Evolutionary conservation across 1,140 invertebrate species (phyloP).

Genomic region (Calliopsis andreniformis): DNA sequence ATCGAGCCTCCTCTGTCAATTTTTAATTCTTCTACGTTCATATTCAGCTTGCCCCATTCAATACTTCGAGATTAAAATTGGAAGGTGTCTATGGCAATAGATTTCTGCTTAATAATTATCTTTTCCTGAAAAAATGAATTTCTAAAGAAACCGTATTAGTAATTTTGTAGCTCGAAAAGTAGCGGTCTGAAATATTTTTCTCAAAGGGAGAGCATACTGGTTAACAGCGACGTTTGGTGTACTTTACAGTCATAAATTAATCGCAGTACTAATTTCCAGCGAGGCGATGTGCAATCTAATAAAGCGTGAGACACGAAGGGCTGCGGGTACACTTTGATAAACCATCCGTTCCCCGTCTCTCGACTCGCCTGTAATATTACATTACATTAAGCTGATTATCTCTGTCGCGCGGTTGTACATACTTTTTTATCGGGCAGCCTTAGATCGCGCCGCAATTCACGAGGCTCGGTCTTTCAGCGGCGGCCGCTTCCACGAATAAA

Average conservation of each 20-base stretch:
- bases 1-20: background rate
- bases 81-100: no score
- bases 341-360: constrained; percentile 30
- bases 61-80: no score
- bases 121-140: no score
- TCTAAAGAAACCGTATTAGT: background rate
- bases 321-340: constrained; percentile 63
- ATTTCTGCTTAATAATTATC: no score
- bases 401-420: constrained; percentile 30
- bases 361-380: constrained; percentile 51
- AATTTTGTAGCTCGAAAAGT: no score
- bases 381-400: constrained; percentile 68
- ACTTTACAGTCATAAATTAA: constrained; percentile 57
- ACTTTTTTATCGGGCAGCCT: constrained; percentile 39
- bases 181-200: background rate
- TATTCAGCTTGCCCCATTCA: no score
- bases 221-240: constrained; percentile 9
- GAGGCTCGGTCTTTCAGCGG: background rate
- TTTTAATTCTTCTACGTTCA: no score
- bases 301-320: constrained; percentile 68
- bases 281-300: constrained; percentile 60
- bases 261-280: constrained; percentile 58
- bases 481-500: background rate
- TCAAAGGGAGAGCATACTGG: no score
- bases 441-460: constrained; percentile 17